Percentiles rank a stretch among this genome's conserved stretches.
These are phyloP conservation scores for Ameiurus melas DNA, from an alignment of 2,113 vertebrate genomes.

Conservation along the genomic window DNA sequence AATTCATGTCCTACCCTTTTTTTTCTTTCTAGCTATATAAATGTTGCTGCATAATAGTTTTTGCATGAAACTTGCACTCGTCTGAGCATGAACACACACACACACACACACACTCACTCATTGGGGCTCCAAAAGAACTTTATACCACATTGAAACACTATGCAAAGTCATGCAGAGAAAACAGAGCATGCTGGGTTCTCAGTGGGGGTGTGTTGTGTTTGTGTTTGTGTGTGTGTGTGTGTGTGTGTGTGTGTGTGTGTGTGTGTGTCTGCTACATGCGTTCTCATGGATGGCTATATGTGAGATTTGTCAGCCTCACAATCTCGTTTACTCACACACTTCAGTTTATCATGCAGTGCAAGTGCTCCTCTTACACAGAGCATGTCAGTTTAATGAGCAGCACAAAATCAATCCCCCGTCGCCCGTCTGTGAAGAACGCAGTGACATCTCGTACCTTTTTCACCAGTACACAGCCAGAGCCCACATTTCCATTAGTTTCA, in stretches of 20 bases:
- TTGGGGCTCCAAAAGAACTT: background rate
- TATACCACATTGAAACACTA: background rate
- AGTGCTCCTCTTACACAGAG: constrained; percentile 1
- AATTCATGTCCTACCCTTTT: background rate
- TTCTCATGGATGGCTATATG: background rate
- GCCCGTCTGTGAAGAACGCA: background rate
- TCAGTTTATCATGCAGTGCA: constrained; percentile 13
- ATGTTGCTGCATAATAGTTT: background rate
- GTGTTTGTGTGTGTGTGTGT: background rate
- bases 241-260: no score
- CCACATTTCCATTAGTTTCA: constrained; percentile 11
- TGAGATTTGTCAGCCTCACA: background rate
- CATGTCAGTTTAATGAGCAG: background rate
- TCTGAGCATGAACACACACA: background rate
- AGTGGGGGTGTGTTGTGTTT: background rate
- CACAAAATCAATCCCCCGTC: background rate
- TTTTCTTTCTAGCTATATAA: background rate
- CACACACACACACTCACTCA: background rate
- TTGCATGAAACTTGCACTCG: background rate
- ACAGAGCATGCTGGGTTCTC: background rate
- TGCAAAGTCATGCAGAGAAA: background rate
- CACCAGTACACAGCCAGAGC: background rate
- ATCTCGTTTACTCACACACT: background rate
- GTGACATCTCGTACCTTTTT: background rate
- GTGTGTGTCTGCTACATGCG: background rate